These are phyloP conservation scores for Leptopilina clavipes DNA, from an alignment of 1,140 invertebrate species.

Conservation along the genomic window DNA sequence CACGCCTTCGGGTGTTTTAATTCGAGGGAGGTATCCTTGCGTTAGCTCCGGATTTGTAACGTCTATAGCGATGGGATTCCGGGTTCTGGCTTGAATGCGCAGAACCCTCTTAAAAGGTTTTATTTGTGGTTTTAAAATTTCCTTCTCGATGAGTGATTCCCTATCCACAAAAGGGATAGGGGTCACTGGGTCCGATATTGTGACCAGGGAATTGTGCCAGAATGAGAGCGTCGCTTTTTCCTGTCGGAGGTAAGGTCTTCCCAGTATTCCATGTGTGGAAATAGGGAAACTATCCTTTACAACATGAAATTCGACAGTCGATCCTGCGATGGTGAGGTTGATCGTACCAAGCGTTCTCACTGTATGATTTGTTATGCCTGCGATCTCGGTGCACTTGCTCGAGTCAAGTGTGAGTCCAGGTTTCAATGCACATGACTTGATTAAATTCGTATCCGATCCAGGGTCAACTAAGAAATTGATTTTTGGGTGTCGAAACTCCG, in stretches of 20 bases:
- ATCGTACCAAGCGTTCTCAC: not conserved
- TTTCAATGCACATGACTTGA: not conserved
- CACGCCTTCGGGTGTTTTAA: no score
- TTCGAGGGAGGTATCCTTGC: no score
- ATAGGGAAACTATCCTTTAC: not conserved
- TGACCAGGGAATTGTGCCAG: not conserved
- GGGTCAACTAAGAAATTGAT: not conserved
- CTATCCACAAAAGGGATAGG: no score
- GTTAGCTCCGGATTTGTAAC: no score
- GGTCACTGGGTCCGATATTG: no score
- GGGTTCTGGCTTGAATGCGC: no score
- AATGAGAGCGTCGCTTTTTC: not conserved
- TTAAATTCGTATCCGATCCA: not conserved
- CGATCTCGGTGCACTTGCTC: not conserved
- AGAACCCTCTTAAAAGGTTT: no score
- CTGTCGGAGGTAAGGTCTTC: not conserved
- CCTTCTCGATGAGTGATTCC: no score
- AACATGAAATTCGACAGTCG: not conserved
- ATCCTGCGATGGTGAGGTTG: not conserved
- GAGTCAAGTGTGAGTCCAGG: not conserved
- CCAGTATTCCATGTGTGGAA: not conserved
- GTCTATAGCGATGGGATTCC: no score
- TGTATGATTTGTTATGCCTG: not conserved
- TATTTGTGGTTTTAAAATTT: no score
- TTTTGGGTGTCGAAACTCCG: not conserved